phyloP scores from a whole-genome alignment of 1,140 invertebrate genomes.

The Thaumetopoea pityocampa region DNA sequence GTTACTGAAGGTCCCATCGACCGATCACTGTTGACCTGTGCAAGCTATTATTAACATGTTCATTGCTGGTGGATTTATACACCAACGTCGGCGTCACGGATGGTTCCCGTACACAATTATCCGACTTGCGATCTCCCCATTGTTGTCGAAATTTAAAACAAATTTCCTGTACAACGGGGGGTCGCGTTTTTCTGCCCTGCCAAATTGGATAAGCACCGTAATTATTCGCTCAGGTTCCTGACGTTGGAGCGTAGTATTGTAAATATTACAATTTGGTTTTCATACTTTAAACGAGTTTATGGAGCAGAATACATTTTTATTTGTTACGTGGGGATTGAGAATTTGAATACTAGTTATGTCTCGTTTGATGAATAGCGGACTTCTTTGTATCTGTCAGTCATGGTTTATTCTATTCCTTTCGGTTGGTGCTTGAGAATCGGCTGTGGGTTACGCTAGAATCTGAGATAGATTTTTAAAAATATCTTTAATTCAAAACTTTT shows the following conservation, averaged over 20 bases:
- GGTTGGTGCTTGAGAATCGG: too few species aligned
- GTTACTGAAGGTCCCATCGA: slow-evolving; percentile 38
- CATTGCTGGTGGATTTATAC: slow-evolving; percentile 51
- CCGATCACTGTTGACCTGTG: slow-evolving; percentile 36
- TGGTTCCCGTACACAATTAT: slow-evolving; percentile 63
- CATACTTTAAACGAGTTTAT: slow-evolving; percentile 39
- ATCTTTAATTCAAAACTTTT: too few species aligned
- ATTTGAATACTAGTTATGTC: slow-evolving; percentile 6
- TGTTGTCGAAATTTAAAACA: slow-evolving; percentile 75
- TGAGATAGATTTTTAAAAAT: too few species aligned
- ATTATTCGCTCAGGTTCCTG: slow-evolving; percentile 64
- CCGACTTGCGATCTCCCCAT: slow-evolving; percentile 61
- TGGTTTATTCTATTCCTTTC: too few species aligned
- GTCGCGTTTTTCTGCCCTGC: slow-evolving; percentile 63
- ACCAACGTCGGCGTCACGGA: slow-evolving; percentile 47
- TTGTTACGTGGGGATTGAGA: neutral
- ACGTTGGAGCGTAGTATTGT: slow-evolving; percentile 39
- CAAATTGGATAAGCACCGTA: slow-evolving; percentile 73
- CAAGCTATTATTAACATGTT: slow-evolving; percentile 59
- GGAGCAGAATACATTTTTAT: slow-evolving; percentile 37
- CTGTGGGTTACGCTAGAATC: too few species aligned
- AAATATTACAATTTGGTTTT: slow-evolving; percentile 44
- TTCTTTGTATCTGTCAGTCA: too few species aligned
- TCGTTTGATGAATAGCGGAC: slow-evolving; percentile 7
- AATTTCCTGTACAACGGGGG: slow-evolving; percentile 69